Conservation (phyloP, 1,140 invertebrate species). For the Camponotus pennsylvanicus region DNA sequence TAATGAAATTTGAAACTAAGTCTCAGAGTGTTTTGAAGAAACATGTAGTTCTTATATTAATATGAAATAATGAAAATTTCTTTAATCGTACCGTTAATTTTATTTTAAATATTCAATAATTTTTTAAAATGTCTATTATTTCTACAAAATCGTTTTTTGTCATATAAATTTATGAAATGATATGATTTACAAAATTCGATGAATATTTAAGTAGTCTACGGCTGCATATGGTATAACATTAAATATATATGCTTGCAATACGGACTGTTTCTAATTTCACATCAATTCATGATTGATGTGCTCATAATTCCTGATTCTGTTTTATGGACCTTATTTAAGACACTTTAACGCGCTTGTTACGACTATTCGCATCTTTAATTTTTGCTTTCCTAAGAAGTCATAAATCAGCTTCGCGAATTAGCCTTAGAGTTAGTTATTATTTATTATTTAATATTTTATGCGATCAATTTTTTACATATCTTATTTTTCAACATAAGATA, state of each 20-base stretch:
- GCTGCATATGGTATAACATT: not conserved
- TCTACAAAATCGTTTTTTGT: not conserved
- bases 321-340: slow-evolving; percentile 36
- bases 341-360: slow-evolving; percentile 31
- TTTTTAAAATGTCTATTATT: not conserved
- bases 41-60: not conserved
- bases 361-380: slow-evolving; percentile 35
- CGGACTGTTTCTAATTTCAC: slow-evolving; percentile 25
- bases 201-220: slow-evolving; percentile 10
- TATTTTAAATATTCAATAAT: slow-evolving; percentile 17
- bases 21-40: not conserved
- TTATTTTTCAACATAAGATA: no score
- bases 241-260: slow-evolving; percentile 16
- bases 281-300: slow-evolving; percentile 47
- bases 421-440: slow-evolving; percentile 12
- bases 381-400: slow-evolving; percentile 19
- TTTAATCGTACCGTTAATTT: not conserved
- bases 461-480: not conserved
- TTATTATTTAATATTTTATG: slow-evolving; percentile 16
- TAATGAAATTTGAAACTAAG: not conserved
- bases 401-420: slow-evolving; percentile 37
- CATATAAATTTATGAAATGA: not conserved
- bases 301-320: slow-evolving; percentile 45
- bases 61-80: slow-evolving; percentile 8
- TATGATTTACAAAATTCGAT: not conserved